Conservation (phyloP, 2,888 invertebrate genomes). For the Chrysina gloriosa region DNA sequence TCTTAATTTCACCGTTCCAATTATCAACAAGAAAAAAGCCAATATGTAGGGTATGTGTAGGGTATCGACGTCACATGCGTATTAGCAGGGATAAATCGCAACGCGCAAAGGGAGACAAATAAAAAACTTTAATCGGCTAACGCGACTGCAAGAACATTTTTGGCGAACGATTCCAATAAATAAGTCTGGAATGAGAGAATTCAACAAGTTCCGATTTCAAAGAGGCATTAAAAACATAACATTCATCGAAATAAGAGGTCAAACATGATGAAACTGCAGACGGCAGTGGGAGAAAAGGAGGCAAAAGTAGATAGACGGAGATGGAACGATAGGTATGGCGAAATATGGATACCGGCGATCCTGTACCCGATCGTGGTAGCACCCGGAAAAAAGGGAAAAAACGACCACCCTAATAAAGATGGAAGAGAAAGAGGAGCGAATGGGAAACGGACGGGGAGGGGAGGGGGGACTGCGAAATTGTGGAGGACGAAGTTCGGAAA, state of each 20-base stretch:
- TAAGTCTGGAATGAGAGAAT: not conserved
- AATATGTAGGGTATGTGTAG: no score
- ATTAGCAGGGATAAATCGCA: constrained; percentile 1
- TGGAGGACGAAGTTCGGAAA: constrained; percentile 33
- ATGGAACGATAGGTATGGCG: not conserved
- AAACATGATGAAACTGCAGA: constrained; percentile 19
- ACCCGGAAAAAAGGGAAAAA: constrained; percentile 15
- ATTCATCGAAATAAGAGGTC: constrained; percentile 32
- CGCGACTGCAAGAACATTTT: not conserved
- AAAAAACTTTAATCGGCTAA: constrained; percentile 2
- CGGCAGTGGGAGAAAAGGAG: not conserved
- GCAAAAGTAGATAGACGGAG: not conserved
- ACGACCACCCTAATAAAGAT: constrained; percentile 25
- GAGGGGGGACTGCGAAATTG: constrained; percentile 23
- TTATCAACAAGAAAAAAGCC: no score
- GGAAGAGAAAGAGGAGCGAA: constrained; percentile 18
- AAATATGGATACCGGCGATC: not conserved
- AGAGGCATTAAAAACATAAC: constrained; percentile 27
- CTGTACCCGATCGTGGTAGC: not conserved
- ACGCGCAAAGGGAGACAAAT: not conserved
- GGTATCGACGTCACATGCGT: not conserved
- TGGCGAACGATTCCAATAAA: not conserved
- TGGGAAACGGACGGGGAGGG: not conserved
- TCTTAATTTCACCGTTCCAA: no score
- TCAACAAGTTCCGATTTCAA: constrained; percentile 28